Conservation (phyloP, 2,797 vertebrate genomes). For the Bucorvus abyssinicus region DNA sequence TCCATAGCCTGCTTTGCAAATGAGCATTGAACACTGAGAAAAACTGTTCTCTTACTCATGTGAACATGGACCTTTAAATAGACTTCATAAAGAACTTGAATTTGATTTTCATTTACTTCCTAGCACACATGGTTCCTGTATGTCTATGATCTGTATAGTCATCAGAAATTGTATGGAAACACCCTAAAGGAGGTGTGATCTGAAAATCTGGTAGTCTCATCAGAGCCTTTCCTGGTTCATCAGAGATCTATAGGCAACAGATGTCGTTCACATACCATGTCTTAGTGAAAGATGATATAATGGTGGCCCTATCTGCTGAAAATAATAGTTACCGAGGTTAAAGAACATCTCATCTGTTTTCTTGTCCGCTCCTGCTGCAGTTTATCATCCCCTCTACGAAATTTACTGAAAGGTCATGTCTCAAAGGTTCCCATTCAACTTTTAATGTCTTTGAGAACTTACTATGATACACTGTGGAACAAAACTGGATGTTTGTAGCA, state of each 20-base stretch:
- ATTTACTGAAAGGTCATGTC: not conserved
- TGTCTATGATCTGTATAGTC: not conserved
- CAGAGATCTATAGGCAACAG: not conserved
- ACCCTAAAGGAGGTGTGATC: not conserved
- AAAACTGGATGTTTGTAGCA: not conserved
- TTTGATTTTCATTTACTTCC: not conserved
- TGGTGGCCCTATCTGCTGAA: not conserved
- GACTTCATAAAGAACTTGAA: not conserved
- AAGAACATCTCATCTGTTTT: not conserved
- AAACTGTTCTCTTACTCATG: not conserved
- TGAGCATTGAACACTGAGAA: not conserved
- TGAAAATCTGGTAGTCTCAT: not conserved
- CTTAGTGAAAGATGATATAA: not conserved
- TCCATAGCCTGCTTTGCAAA: not conserved
- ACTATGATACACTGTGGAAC: rapidly evolving
- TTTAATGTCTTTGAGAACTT: not conserved
- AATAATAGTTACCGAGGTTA: not conserved
- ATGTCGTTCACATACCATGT: rapidly evolving
- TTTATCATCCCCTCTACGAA: not conserved
- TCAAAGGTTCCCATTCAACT: rapidly evolving
- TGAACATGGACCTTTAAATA: not conserved
- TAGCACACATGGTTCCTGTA: not conserved
- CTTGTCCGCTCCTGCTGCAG: not conserved
- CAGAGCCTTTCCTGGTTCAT: not conserved
- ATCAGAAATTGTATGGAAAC: not conserved